Percentiles rank a stretch among this genome's conserved stretches.
phyloP scores from a whole-genome alignment of 2,888 invertebrate genomes.

The Hypomecis punctinalis region DNA sequence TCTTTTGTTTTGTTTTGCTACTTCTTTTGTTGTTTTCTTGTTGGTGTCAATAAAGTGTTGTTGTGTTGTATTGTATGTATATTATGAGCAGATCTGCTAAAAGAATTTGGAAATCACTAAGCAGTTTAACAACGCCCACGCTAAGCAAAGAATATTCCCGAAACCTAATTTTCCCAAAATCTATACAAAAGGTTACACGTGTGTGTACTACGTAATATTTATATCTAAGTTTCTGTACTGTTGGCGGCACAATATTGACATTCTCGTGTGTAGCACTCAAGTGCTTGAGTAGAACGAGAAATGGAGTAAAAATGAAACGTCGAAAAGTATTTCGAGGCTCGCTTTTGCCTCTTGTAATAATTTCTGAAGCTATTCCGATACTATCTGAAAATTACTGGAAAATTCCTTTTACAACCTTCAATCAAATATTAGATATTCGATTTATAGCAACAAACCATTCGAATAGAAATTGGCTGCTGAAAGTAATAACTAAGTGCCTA shows the following conservation, averaged over 20 bases:
- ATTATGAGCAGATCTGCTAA: no score
- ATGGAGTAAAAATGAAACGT: conserved; percentile 47
- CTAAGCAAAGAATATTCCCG: no score
- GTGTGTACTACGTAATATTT: not conserved
- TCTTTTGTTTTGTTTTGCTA: no score
- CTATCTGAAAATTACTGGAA: conserved; percentile 2
- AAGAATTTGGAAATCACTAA: no score
- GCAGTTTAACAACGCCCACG: no score
- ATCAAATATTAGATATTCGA: not conserved
- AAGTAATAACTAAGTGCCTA: not conserved
- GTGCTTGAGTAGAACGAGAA: conserved; percentile 46
- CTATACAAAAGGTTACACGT: not conserved
- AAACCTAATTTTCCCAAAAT: not conserved
- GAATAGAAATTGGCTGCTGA: not conserved
- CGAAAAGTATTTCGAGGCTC: conserved; percentile 20
- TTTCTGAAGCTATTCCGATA: conserved; percentile 12
- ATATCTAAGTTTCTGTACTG: conserved; percentile 10
- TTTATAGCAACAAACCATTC: not conserved
- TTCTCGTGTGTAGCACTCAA: conserved; percentile 44
- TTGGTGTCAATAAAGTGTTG: no score
- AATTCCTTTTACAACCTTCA: not conserved
- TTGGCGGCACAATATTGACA: conserved; percentile 28
- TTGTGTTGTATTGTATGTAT: no score
- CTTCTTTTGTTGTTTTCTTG: no score
- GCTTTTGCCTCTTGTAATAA: conserved; percentile 11